Base-by-base conservation (phyloP, 23 tunicate genomes). In the Ciona savignyi region DNA sequence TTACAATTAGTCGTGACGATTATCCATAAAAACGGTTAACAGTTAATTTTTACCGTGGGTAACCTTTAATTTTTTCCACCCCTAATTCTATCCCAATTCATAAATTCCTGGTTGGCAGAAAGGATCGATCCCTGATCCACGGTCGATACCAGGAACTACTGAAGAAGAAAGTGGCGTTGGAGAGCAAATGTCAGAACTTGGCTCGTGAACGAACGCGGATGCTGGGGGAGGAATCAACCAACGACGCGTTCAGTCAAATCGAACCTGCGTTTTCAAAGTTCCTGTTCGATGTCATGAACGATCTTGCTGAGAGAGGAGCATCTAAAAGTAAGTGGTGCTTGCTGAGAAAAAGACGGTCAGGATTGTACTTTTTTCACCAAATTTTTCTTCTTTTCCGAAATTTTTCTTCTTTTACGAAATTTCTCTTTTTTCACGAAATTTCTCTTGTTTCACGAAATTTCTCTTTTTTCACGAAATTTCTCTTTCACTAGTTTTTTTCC, bases 91-190 rank as follows among this genome's bases (percentile, higher is more conserved):
- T n/a, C n/a, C n/a, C n/a, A n/a, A n/a, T n/a, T n/a, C n/a, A n/a
- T n/a, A n/a, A n/a, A n/a, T n/a, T n/a, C n/a, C n/a, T n/a, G 23
- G 6, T 68, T 70, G 66, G 22, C 60, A 87, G 95, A 60, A 87
- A 81, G 71, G 95, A 87, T 70, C 35, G 87, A 66, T 28, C 67
- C 22, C 85, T 78, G 11, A 68, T 90, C 11, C 89, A 90, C 65
- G 66, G 80, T 2, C 76, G 84, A 27, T 90, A 90, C 65, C 97
- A 90, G 74, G 97, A 90, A 35, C 69, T 90, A 28, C 68, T 90
- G 42, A 83, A 80, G 33, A 85, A 90, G 61, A 90, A 83, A 67
- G 85, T 77, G 0, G 33, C 68, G 19, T 30, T 83, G 60, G 97
- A 83, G 34, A 62, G 68, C 24, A 90, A 90, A 75, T 78, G 87